Evolutionary conservation across 2,888 invertebrate species (phyloP).

Genomic region (Acrobasis consociella): DNA sequence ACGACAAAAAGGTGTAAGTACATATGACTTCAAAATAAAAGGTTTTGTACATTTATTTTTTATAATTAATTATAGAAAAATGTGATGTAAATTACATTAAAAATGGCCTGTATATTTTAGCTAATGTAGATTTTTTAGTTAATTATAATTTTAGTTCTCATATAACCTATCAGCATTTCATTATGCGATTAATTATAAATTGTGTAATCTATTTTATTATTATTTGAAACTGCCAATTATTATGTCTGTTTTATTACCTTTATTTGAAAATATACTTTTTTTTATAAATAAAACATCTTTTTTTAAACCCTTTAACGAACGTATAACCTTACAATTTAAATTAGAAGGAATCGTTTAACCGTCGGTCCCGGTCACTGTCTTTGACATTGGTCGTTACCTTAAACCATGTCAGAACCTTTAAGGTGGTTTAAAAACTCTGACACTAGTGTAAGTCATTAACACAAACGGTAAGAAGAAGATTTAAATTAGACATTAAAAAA

Average conservation of each 20-base stretch:
- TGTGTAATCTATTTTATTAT: constrained; percentile 47
- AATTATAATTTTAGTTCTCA: constrained; percentile 43
- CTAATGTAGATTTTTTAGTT: constrained; percentile 52
- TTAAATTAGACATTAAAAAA: too few species aligned
- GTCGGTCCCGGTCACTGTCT: too few species aligned
- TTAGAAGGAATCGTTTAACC: too few species aligned
- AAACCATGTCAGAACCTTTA: too few species aligned
- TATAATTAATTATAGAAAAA: constrained; percentile 42
- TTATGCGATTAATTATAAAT: constrained; percentile 49
- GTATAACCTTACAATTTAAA: too few species aligned
- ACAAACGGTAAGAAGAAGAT: too few species aligned
- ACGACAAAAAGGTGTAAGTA: not conserved
- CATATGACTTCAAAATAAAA: not conserved
- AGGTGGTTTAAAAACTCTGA: too few species aligned
- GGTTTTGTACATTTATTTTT: constrained; percentile 30
- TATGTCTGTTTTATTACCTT: constrained; percentile 66
- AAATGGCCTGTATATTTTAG: constrained; percentile 74
- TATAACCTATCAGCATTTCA: constrained; percentile 44
- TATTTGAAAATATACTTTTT: constrained; percentile 73
- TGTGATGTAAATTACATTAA: constrained; percentile 60
- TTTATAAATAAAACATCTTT: constrained; percentile 51
- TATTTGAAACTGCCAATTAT: constrained; percentile 67
- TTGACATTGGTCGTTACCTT: too few species aligned
- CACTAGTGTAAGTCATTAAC: too few species aligned
- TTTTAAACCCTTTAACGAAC: constrained; percentile 19